phyloP scores from a whole-genome alignment of 2,888 invertebrate genomes.

The Drosophila flavopinicola region DNA sequence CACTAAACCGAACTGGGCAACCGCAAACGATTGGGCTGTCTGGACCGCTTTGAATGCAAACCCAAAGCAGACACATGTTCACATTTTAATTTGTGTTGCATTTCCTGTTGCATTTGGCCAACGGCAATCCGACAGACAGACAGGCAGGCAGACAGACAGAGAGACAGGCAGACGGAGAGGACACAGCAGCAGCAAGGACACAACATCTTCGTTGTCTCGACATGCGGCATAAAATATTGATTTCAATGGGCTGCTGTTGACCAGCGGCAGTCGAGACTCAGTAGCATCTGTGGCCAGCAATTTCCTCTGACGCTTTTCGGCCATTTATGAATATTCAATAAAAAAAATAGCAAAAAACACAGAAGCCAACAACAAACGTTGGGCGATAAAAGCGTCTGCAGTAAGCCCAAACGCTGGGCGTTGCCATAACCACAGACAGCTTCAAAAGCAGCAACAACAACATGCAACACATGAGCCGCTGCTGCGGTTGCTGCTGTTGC shows the following conservation, averaged over 20 bases:
- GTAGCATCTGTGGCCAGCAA: constrained; percentile 42
- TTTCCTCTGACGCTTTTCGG: constrained; percentile 53
- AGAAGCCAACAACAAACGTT: constrained; percentile 32
- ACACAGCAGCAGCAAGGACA: constrained; percentile 9
- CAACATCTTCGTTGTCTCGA: constrained; percentile 55
- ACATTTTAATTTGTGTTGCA: constrained; percentile 77
- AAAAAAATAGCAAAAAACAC: constrained; percentile 60
- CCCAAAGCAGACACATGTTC: constrained; percentile 60
- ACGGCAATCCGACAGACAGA: constrained; percentile 7
- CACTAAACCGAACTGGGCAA: constrained; percentile 30
- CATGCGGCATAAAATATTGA: constrained; percentile 76
- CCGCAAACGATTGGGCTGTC: constrained; percentile 62
- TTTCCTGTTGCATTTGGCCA: constrained; percentile 73
- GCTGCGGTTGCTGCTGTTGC: constrained; percentile 18
- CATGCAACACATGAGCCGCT: constrained; percentile 50
- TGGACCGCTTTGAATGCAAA: constrained; percentile 45
- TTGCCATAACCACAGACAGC: constrained; percentile 64
- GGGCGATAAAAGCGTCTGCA: constrained; percentile 81
- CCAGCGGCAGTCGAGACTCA: constrained; percentile 15
- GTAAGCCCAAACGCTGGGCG: constrained; percentile 23
- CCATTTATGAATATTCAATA: constrained; percentile 83
- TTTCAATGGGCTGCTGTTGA: constrained; percentile 54
- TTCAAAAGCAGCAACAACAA: constrained; percentile 26
- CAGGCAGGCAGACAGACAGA: neutral
- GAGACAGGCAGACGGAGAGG: neutral